A percentile compares a stretch with the other conserved stretches of the same genome.
phyloP scores from a whole-genome alignment of 1,140 invertebrate genomes.

The Coptotermes formosanus region DNA sequence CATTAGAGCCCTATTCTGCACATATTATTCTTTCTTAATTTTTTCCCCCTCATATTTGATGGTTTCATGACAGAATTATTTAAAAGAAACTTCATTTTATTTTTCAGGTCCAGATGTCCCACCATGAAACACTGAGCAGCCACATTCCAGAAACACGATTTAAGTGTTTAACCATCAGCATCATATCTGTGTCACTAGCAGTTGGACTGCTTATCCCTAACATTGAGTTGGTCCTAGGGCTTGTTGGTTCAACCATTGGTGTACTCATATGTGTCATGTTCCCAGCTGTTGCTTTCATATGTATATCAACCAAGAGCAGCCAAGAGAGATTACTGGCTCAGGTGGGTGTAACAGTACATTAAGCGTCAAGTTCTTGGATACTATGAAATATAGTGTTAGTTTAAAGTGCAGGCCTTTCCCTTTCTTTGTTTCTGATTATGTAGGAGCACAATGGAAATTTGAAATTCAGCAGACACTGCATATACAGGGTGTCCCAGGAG shows the following conservation, averaged over 20 bases:
- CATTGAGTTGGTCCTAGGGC: slow-evolving; percentile 88
- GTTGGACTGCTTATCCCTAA: slow-evolving; percentile 78
- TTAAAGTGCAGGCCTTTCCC: background rate
- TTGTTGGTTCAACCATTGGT: slow-evolving; percentile 92
- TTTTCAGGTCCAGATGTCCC: slow-evolving; percentile 44
- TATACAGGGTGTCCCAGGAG: too few relatives aligned
- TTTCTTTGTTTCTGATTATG: background rate
- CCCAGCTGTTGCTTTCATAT: slow-evolving; percentile 68
- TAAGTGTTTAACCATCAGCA: slow-evolving; percentile 72
- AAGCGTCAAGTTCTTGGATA: background rate
- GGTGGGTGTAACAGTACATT: slow-evolving; percentile 40
- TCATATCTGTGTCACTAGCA: slow-evolving; percentile 71
- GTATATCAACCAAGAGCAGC: slow-evolving; percentile 48
- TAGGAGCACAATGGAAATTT: too few relatives aligned
- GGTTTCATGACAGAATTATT: too few relatives aligned
- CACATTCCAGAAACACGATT: slow-evolving; percentile 80
- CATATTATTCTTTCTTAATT: too few relatives aligned
- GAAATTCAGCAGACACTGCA: too few relatives aligned
- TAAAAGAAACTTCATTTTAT: background rate
- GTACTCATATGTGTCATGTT: slow-evolving; percentile 92
- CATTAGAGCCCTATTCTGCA: too few relatives aligned
- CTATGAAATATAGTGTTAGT: background rate
- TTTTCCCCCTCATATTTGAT: too few relatives aligned
- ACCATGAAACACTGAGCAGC: slow-evolving; percentile 53
- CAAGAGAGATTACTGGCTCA: slow-evolving; percentile 50